A percentile compares a stretch with the other conserved stretches of the same genome.
Evolutionary conservation across 2,113 vertebrate species (phyloP).

Genomic region (Semnornis frantzii): DNA sequence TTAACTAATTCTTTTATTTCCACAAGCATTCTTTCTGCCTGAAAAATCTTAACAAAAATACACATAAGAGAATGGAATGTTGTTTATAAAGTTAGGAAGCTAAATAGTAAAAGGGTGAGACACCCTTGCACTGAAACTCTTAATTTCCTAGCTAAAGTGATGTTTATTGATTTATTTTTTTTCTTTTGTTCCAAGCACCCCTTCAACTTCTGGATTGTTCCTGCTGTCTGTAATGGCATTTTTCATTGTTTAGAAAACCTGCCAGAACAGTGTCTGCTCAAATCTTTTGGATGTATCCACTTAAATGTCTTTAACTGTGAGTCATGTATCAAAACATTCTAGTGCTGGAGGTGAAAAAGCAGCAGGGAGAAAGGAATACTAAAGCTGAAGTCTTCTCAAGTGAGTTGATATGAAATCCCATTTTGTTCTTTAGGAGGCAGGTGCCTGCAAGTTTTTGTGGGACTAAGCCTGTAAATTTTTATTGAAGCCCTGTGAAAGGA

Average conservation of each 20-base stretch:
- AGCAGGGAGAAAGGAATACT: not conserved
- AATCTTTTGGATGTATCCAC: not conserved
- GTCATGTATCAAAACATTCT: constrained; percentile 16
- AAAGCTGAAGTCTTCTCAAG: not conserved
- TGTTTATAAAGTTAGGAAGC: not conserved
- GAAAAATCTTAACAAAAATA: constrained; percentile 54
- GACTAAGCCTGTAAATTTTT: not conserved
- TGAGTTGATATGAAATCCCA: not conserved
- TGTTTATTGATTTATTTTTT: constrained; percentile 38
- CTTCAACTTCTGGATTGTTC: constrained; percentile 3
- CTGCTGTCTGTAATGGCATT: constrained; percentile 18
- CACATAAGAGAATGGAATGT: constrained; percentile 48
- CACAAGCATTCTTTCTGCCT: constrained; percentile 1
- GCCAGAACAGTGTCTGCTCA: constrained; percentile 6
- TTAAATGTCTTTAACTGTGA: constrained; percentile 12
- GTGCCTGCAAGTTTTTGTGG: not conserved
- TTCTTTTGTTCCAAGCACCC: not conserved
- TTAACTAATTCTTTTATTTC: constrained; percentile 13
- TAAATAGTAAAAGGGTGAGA: not conserved
- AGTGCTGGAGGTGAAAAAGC: constrained; percentile 8
- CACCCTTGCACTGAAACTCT: not conserved
- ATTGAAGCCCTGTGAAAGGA: not conserved
- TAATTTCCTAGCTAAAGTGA: constrained; percentile 13
- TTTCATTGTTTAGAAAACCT: constrained; percentile 34
- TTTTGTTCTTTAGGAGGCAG: not conserved